A percentile compares a stretch with the other conserved stretches of the same genome.
These are phyloP conservation scores for Megaleporinus macrocephalus DNA, from an alignment of 2,113 vertebrate genomes.

Conservation along the genomic window DNA sequence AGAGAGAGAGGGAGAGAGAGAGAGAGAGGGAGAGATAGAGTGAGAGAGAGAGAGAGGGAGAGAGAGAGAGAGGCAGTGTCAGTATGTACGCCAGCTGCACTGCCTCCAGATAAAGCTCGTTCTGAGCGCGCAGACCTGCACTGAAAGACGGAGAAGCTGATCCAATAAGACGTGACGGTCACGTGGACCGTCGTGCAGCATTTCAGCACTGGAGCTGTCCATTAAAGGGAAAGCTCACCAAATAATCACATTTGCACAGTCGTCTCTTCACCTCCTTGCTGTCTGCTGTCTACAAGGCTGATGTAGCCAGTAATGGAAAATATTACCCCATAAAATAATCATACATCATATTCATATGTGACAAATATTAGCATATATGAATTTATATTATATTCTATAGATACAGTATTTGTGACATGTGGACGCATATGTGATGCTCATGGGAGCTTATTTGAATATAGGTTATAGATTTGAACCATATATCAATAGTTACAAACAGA, in stretches of 20 bases:
- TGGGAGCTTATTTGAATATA: too few species aligned
- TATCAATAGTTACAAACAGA: too few species aligned
- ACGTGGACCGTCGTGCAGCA: not conserved
- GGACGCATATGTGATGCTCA: too few species aligned
- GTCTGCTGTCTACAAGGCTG: too few species aligned
- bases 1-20: slow-evolving; percentile 21
- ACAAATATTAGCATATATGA: too few species aligned
- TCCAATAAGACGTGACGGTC: not conserved
- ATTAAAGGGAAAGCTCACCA: not conserved
- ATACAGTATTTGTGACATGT: too few species aligned
- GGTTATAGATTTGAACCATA: too few species aligned
- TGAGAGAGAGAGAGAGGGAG: too few species aligned
- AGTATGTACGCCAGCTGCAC: slow-evolving; percentile 65
- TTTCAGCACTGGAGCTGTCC: not conserved
- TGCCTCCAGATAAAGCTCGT: slow-evolving; percentile 60
- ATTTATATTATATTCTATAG: too few species aligned
- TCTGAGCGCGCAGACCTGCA: slow-evolving; percentile 42
- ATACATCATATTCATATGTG: too few species aligned
- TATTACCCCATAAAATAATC: too few species aligned
- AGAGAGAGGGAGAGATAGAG: slow-evolving; percentile 46
- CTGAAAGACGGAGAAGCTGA: slow-evolving; percentile 23
- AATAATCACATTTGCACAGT: not conserved
- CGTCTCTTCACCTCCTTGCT: not conserved
- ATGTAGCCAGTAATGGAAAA: too few species aligned
- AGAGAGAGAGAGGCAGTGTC: slow-evolving; percentile 9